These are phyloP conservation scores for Tamandua tetradactyla DNA, from an alignment of 2,797 vertebrate genomes.

Conservation along the genomic window DNA sequence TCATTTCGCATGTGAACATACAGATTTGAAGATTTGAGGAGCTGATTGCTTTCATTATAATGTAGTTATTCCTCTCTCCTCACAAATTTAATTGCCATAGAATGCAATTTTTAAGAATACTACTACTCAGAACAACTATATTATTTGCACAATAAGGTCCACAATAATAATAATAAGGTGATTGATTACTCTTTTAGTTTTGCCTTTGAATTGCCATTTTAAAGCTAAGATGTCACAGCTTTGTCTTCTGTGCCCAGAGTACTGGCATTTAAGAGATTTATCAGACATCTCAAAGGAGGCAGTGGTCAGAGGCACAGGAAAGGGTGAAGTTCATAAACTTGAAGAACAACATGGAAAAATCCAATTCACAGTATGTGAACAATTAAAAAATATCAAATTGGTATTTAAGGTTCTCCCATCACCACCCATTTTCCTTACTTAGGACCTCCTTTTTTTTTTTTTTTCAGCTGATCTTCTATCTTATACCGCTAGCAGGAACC, in stretches of 20 bases:
- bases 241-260: not conserved
- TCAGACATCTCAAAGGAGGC: not conserved
- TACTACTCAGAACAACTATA: not conserved
- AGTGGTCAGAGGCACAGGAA: not conserved
- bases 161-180: slow-evolving; percentile 5
- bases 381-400: slow-evolving; percentile 55
- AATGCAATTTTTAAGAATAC: not conserved
- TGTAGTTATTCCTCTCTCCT: not conserved
- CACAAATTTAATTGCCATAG: not conserved
- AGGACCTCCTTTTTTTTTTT: not conserved
- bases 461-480: not conserved
- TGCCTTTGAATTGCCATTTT: slow-evolving; percentile 42
- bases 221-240: not conserved
- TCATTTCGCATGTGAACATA: slow-evolving; percentile 25
- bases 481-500: not conserved
- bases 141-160: not conserved
- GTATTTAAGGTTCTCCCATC: not conserved
- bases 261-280: slow-evolving; percentile 55
- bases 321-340: not conserved
- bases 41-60: not conserved
- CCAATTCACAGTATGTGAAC: not conserved
- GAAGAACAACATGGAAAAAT: slow-evolving; percentile 11
- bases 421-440: not conserved
- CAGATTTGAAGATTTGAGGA: slow-evolving; percentile 36
- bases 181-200: slow-evolving; percentile 15